Base-by-base conservation (phyloP, 2,888 invertebrate species). In the Stenodema calcarata region DNA sequence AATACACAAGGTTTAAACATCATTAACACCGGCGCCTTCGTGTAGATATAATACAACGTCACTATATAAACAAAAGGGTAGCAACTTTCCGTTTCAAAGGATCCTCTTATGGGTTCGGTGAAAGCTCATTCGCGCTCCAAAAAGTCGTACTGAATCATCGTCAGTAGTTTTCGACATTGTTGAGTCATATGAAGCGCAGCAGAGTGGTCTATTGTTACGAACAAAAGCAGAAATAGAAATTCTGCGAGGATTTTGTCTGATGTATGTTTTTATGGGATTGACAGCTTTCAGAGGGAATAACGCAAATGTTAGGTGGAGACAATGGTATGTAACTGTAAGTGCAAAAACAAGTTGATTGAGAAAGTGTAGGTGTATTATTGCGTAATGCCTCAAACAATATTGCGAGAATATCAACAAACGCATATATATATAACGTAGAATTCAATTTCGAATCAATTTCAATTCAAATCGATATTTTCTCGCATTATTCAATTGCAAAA, bases 81-180 rank as follows among this genome's bases (percentile, higher is more conserved):
- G 73, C 12, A 27, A 44, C 78, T 78, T 78, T 78, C 78, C 78
- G 78, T 78, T 78, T 78, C 78, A 78, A 44, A 44, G 44, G 44
- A 44, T 41, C 35, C 70, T 73, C 73, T 30, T 73, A 73, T 73
- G 73, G 41, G 73, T 73, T 41, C 16, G 41, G 78, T 78, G 78
- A 78, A 78, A 78, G 78, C 78, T 73, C 9, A 73, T 73, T 73
- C 73, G 73, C 35, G 35, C 35, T 73, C 35, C 41, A 12, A 73
- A 35, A 41, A 73, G 73, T 62, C 6, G 23, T 62, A 62, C 62
- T 62, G 62, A 62, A 62, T 62, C 62, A 62, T 62, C 62, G 62
- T 62, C 62, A 62, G 23, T 62, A 62, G 62, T 62, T 62, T 62
- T 62, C 62, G 62, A 23, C 62, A 62, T 23, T 62, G 23, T 62